phyloP scores from a whole-genome alignment of 2,888 invertebrate species.

The Andrena dorsata region DNA sequence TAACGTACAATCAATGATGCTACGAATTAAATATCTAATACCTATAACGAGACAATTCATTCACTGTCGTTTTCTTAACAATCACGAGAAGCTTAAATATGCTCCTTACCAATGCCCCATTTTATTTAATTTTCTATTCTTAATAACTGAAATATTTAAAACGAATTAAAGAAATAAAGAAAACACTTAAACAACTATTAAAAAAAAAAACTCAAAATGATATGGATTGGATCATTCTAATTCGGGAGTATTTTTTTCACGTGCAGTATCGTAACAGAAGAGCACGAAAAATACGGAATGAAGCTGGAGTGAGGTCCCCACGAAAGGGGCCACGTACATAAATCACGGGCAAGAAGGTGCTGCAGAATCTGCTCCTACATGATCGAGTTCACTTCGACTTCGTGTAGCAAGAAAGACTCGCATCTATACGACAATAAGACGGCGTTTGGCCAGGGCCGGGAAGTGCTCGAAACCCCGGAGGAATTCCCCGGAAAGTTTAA shows the following conservation, averaged over 20 bases:
- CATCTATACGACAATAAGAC: slow-evolving; percentile 53
- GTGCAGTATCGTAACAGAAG: background rate
- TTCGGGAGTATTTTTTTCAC: background rate
- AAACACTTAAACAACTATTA: background rate
- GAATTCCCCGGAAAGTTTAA: slow-evolving; percentile 47
- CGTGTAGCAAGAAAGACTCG: slow-evolving; percentile 16
- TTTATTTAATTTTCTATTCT: too few relatives aligned
- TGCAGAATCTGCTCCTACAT: slow-evolving; percentile 21
- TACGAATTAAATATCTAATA: too few relatives aligned
- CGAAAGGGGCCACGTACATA: background rate
- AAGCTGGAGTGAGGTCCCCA: background rate
- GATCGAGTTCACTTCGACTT: slow-evolving; percentile 41
- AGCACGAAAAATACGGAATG: background rate
- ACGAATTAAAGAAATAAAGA: background rate
- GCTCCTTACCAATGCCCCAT: too few relatives aligned
- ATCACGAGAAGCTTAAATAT: too few relatives aligned
- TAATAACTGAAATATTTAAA: background rate
- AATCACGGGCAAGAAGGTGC: slow-evolving; percentile 14
- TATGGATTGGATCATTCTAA: background rate
- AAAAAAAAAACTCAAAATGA: too few relatives aligned
- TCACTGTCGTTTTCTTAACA: too few relatives aligned
- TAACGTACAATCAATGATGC: too few relatives aligned
- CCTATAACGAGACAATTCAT: too few relatives aligned
- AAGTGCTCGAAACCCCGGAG: slow-evolving; percentile 49
- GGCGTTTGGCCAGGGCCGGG: slow-evolving; percentile 27